Evolutionary conservation across 2,797 vertebrate species (phyloP).

Genomic region (Acanthurus tractus): DNA sequence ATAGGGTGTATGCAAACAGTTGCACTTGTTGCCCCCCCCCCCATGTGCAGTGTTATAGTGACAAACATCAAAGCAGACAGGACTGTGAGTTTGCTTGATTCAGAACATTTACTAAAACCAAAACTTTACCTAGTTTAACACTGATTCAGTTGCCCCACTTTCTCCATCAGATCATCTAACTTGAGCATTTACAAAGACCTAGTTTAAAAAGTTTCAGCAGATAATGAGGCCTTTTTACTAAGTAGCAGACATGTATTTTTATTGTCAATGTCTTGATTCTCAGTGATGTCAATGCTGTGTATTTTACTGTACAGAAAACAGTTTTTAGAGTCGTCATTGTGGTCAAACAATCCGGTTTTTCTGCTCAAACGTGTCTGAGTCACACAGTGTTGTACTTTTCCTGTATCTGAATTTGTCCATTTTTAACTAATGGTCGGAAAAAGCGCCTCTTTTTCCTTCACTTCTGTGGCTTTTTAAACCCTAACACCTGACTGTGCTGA

Average conservation of each 20-base stretch:
- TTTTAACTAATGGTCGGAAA: constrained; percentile 47
- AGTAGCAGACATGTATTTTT: too few species aligned
- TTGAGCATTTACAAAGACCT: too few species aligned
- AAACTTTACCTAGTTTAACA: too few species aligned
- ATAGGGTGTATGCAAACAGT: constrained; percentile 26
- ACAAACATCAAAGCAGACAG: not conserved
- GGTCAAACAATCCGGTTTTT: constrained; percentile 22
- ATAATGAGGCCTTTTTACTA: too few species aligned
- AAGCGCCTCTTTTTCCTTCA: constrained; percentile 44
- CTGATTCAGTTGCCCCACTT: too few species aligned
- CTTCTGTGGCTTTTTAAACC: constrained; percentile 68
- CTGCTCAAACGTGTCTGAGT: constrained; percentile 45
- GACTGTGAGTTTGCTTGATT: too few species aligned
- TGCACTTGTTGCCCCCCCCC: not conserved
- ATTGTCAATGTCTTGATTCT: too few species aligned
- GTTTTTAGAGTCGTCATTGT: constrained; percentile 2
- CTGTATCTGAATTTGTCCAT: constrained; percentile 47
- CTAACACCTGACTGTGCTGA: constrained; percentile 74
- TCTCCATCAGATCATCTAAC: too few species aligned
- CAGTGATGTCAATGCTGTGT: not conserved
- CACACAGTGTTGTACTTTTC: constrained; percentile 36
- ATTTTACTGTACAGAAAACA: not conserved
- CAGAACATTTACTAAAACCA: too few species aligned
- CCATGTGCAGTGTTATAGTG: constrained; percentile 1
- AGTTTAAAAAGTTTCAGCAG: too few species aligned